Evolutionary conservation across 2,113 vertebrate species (phyloP).

Genomic region (Willisornis vidua): DNA sequence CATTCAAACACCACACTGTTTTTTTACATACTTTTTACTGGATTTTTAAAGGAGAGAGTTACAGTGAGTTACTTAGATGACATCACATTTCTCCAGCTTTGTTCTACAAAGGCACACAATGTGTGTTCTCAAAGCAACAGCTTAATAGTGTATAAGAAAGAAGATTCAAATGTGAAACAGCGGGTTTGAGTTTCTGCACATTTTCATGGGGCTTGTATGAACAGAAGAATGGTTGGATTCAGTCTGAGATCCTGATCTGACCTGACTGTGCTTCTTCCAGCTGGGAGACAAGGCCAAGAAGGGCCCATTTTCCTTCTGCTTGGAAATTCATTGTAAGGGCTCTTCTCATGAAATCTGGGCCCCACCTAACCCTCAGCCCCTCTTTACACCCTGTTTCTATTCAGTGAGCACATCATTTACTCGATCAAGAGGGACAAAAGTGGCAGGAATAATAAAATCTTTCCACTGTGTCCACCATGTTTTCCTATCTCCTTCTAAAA

Average conservation of each 20-base stretch:
- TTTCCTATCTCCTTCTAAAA: not conserved
- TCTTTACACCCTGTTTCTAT: not conserved
- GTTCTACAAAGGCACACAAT: not conserved
- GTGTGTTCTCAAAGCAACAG: not conserved
- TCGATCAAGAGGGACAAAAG: not conserved
- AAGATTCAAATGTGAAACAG: not conserved
- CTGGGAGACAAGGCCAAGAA: not conserved
- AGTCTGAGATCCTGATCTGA: not conserved
- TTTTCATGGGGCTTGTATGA: not conserved
- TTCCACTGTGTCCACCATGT: not conserved
- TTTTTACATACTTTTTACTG: not conserved
- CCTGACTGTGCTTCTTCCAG: not conserved
- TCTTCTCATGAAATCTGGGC: not conserved
- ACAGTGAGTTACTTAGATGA: not conserved
- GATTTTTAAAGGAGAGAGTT: not conserved
- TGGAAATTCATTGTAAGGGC: not conserved
- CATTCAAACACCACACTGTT: not conserved
- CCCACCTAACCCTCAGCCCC: not conserved
- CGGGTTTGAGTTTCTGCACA: not conserved
- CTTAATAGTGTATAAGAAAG: not conserved
- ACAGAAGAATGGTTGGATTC: not conserved
- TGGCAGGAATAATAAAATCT: not conserved
- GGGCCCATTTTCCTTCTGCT: not conserved
- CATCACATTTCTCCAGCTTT: not conserved
- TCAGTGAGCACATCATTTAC: not conserved